Conservation (phyloP, 2,113 vertebrate species). For the Ceyx melanurus region DNA sequence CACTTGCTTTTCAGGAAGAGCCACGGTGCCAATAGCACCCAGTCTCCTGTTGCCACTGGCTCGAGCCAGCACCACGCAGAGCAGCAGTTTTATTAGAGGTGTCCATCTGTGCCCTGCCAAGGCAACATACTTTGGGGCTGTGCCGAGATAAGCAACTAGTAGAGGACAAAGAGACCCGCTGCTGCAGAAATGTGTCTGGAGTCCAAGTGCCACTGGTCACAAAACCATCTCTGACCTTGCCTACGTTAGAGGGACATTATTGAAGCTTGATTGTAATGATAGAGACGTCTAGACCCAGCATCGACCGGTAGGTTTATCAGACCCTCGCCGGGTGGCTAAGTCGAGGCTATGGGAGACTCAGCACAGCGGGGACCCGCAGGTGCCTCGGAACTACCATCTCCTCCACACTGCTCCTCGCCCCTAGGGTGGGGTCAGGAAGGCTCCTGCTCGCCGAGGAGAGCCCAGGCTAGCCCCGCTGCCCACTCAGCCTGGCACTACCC, state of each 20-base stretch:
- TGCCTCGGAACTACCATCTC: no score
- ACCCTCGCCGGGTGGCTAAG: accelerated
- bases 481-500: not conserved
- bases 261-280: accelerated
- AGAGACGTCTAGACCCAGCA: accelerated
- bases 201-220: accelerated
- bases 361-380: not conserved
- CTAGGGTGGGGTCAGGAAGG: not conserved
- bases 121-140: accelerated
- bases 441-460: not conserved
- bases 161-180: not conserved
- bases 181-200: accelerated
- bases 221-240: accelerated
- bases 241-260: accelerated
- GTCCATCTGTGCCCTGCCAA: not conserved
- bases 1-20: not conserved
- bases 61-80: accelerated
- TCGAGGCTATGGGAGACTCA: accelerated
- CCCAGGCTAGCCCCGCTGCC: not conserved
- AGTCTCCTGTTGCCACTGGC: accelerated
- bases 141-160: not conserved
- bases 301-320: not conserved
- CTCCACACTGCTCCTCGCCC: no score
- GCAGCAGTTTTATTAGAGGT: not conserved
- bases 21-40: not conserved